Evolutionary conservation across 1,140 invertebrate genomes (phyloP).

Genomic region (Drosophila aff.): DNA sequence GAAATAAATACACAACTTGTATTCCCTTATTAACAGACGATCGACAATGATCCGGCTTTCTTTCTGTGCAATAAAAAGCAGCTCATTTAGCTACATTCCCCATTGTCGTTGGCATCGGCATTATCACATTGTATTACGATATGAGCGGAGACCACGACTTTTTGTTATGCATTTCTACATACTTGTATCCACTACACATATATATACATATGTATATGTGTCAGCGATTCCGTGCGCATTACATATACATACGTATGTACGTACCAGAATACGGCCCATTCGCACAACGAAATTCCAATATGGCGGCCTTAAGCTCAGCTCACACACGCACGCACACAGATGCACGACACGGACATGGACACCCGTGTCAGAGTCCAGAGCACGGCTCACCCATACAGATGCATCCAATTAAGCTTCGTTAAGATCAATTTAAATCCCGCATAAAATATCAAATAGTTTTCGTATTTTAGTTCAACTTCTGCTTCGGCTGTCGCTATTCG

Average conservation of each 20-base stretch:
- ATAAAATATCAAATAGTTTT: conserved; percentile 84
- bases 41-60: conserved; percentile 1
- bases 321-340: conserved; percentile 18
- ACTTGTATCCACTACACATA: background rate
- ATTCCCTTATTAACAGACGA: background rate
- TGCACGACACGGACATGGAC: conserved; percentile 2
- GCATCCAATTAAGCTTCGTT: conserved; percentile 85
- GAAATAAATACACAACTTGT: background rate
- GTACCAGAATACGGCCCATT: conserved; percentile 7
- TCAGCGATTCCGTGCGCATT: conserved; percentile 8
- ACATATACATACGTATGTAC: background rate
- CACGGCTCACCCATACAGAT: conserved; percentile 65
- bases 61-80: conserved; percentile 40
- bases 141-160: conserved; percentile 34
- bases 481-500: conserved; percentile 55
- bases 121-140: conserved; percentile 80
- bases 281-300: conserved; percentile 76
- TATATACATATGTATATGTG: conserved; percentile 13
- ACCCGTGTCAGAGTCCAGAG: conserved; percentile 70
- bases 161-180: conserved; percentile 50
- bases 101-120: conserved; percentile 32
- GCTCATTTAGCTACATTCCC: conserved; percentile 32
- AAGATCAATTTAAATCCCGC: conserved; percentile 85
- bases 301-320: conserved; percentile 56
- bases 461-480: conserved; percentile 81